Conservation (phyloP, 2,888 invertebrate genomes). For the Perithous albicinctus region DNA sequence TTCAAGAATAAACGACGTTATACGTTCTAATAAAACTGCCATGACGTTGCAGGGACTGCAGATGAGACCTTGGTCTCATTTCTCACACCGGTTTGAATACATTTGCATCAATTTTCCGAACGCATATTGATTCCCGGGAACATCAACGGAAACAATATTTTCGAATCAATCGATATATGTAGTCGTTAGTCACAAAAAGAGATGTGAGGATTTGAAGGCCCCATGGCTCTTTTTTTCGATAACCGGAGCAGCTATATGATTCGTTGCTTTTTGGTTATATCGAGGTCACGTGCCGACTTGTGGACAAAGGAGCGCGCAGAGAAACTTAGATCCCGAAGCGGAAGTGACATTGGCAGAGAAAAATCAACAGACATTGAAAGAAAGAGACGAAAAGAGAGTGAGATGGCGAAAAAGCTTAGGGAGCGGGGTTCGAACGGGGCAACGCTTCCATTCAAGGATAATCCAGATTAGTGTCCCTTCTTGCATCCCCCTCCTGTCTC, state of each 20-base stretch:
- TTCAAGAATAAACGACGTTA: background rate
- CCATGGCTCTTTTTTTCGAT: background rate
- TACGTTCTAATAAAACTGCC: background rate
- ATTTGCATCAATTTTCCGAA: background rate
- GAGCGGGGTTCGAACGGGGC: conserved; percentile 22
- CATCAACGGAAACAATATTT: background rate
- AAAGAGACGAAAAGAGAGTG: background rate
- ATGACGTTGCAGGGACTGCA: background rate
- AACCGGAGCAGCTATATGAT: background rate
- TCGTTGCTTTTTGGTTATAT: background rate
- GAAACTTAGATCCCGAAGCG: background rate
- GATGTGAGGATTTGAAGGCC: too few relatives aligned
- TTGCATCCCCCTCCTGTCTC: conserved; percentile 35
- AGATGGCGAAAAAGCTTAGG: conserved; percentile 54
- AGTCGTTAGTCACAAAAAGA: background rate
- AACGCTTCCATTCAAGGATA: conserved; percentile 59
- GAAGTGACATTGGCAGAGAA: conserved; percentile 20
- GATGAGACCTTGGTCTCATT: background rate
- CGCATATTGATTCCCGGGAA: background rate
- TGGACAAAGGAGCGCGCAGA: background rate
- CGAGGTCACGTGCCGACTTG: background rate
- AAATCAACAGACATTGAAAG: conserved; percentile 8
- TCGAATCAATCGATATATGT: background rate
- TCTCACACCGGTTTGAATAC: background rate
- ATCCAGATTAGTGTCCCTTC: conserved; percentile 62